Conservation (phyloP, 1,140 invertebrate genomes). For the Polyergus mexicanus region DNA sequence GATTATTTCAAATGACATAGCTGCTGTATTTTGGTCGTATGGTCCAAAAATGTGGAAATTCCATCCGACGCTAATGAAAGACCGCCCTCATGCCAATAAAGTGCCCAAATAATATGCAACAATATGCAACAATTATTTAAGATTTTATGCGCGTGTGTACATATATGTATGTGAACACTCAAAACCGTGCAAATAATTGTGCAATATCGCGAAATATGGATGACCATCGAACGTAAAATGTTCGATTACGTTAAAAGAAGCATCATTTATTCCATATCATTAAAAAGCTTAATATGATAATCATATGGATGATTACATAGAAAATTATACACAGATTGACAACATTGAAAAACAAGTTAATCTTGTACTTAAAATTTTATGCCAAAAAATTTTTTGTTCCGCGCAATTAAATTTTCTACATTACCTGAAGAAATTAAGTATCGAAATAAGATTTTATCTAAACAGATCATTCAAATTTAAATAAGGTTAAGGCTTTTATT, state of each 20-base stretch:
- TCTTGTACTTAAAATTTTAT: neutral
- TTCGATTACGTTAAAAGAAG: neutral
- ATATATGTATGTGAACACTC: too few relatives aligned
- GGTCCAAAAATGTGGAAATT: conserved; percentile 28
- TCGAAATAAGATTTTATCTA: neutral
- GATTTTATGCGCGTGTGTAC: neutral
- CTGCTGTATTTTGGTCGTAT: conserved; percentile 13
- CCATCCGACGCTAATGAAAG: neutral
- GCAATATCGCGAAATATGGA: conserved; percentile 12
- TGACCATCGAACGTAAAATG: neutral
- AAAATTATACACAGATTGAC: conserved; percentile 17
- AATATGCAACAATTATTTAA: conserved; percentile 10
- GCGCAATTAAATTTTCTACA: neutral
- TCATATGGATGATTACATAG: neutral
- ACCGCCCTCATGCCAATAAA: neutral
- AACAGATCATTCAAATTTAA: conserved; percentile 6
- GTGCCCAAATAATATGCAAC: neutral
- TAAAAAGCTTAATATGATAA: conserved; percentile 19
- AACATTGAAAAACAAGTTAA: neutral
- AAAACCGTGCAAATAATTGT: conserved; percentile 3
- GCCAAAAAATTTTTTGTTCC: neutral
- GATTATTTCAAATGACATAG: conserved; percentile 38
- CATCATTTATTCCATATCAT: neutral
- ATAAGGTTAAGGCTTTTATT: neutral
- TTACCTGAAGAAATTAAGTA: neutral